These are phyloP conservation scores for Cydia strobilella DNA, from an alignment of 1,140 invertebrate species.

Conservation along the genomic window DNA sequence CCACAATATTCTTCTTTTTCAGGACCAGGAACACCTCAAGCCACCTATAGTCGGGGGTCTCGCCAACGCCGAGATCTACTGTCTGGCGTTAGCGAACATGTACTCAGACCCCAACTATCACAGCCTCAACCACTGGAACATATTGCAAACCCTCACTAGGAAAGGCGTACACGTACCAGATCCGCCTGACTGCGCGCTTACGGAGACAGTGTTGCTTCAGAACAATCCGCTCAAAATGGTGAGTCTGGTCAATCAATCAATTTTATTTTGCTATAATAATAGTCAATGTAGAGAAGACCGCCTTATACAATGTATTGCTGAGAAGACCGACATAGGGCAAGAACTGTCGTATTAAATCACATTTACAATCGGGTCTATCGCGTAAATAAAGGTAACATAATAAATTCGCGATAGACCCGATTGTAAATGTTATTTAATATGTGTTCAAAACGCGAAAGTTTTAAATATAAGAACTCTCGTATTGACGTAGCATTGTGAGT, in stretches of 20 bases:
- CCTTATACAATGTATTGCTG: too few relatives aligned
- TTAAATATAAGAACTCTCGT: too few relatives aligned
- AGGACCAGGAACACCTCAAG: slow-evolving; percentile 97
- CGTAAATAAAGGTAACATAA: too few relatives aligned
- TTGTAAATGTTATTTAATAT: too few relatives aligned
- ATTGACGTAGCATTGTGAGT: neutral
- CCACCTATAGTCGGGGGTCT: slow-evolving; percentile 95
- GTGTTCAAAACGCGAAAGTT: too few relatives aligned
- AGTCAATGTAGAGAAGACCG: too few relatives aligned
- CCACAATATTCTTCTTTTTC: slow-evolving; percentile 48
- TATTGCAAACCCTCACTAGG: slow-evolving; percentile 93
- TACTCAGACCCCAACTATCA: slow-evolving; percentile 98
- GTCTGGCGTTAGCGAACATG: slow-evolving; percentile 96
- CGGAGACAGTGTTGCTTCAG: slow-evolving; percentile 97
- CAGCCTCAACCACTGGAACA: slow-evolving; percentile 96
- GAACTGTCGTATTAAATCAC: neutral
- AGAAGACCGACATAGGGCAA: too few relatives aligned
- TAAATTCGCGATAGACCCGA: too few relatives aligned
- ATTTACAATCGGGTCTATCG: too few relatives aligned
- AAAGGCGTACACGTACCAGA: slow-evolving; percentile 95
- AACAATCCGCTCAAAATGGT: slow-evolving; percentile 97
- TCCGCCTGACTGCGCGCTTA: slow-evolving; percentile 92
- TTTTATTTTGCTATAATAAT: too few relatives aligned
- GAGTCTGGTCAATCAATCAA: slow-evolving; percentile 71
- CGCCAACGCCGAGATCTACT: slow-evolving; percentile 97